phyloP scores from a whole-genome alignment of 2,797 vertebrate species.

The Sitta carolinensis region DNA sequence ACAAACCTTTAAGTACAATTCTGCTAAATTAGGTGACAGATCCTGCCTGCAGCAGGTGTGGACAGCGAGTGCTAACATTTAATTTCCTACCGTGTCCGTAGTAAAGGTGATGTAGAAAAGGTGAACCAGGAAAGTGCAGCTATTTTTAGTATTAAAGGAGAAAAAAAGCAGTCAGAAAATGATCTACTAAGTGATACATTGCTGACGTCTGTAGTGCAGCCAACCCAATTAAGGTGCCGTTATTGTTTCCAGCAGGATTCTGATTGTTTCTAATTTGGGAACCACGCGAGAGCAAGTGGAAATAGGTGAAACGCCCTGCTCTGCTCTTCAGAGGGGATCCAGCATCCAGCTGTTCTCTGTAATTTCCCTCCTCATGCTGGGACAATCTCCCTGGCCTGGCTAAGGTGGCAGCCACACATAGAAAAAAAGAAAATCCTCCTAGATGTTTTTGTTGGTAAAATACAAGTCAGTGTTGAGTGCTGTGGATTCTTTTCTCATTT shows the following conservation, averaged over 20 bases:
- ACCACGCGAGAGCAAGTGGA: neutral
- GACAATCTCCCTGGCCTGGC: neutral
- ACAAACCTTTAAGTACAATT: neutral
- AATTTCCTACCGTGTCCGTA: neutral
- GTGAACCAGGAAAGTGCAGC: conserved; percentile 44
- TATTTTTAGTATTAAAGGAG: conserved; percentile 32
- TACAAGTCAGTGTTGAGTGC: neutral
- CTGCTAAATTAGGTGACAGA: neutral
- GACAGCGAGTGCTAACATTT: neutral
- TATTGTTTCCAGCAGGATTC: conserved; percentile 58
- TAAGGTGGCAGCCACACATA: neutral
- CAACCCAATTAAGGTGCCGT: conserved; percentile 49
- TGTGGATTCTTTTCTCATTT: neutral
- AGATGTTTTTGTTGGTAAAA: neutral
- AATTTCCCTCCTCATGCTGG: neutral
- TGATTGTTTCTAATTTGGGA: conserved; percentile 66
- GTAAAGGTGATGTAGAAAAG: conserved; percentile 35
- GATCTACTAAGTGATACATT: conserved; percentile 23
- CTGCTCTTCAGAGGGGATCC: neutral
- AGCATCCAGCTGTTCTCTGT: neutral
- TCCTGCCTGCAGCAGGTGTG: neutral
- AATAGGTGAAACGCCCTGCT: neutral
- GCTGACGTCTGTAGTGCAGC: conserved; percentile 48
- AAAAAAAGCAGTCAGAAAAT: neutral
- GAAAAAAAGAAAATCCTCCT: fast-evolving